Percentiles rank a stretch among this genome's conserved stretches.
Conservation (phyloP, 2,113 vertebrate species). For the Siniperca knerii region DNA sequence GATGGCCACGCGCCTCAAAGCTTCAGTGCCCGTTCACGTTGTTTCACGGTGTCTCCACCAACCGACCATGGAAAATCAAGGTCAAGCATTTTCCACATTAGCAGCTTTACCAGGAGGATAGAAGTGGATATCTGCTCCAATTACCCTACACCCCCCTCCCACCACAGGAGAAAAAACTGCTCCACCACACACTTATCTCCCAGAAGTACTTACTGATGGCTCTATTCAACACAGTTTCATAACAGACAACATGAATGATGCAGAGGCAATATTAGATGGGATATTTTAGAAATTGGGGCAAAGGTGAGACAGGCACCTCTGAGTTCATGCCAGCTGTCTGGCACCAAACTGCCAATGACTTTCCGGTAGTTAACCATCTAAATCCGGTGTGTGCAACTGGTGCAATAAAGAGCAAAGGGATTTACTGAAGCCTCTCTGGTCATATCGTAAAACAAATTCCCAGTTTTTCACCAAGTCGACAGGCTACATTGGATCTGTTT, state of each 20-base stretch:
- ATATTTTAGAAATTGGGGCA: slow-evolving; percentile 48
- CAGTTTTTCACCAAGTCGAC: slow-evolving; percentile 19
- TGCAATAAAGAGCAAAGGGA: slow-evolving; percentile 14
- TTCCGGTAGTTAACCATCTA: slow-evolving; percentile 29
- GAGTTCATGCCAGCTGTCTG: slow-evolving; percentile 55
- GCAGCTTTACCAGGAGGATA: slow-evolving; percentile 71
- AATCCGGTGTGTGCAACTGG: background rate
- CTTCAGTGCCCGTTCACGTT: slow-evolving; percentile 35
- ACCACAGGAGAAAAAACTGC: slow-evolving; percentile 35
- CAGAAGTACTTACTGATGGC: slow-evolving; percentile 48
- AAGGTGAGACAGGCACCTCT: slow-evolving; percentile 37
- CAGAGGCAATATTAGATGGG: slow-evolving; percentile 40
- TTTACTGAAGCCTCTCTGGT: slow-evolving; percentile 12
- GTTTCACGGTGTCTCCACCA: slow-evolving; percentile 65
- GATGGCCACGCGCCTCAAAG: slow-evolving; percentile 26
- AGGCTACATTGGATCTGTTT: slow-evolving; percentile 4
- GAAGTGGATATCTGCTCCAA: slow-evolving; percentile 71
- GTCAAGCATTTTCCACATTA: slow-evolving; percentile 81
- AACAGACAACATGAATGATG: slow-evolving; percentile 45
- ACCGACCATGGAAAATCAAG: slow-evolving; percentile 76
- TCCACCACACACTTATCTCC: slow-evolving; percentile 37
- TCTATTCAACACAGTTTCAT: slow-evolving; percentile 61
- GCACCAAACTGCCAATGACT: slow-evolving; percentile 36
- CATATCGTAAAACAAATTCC: slow-evolving; percentile 9
- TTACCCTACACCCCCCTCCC: slow-evolving; percentile 48